Base-by-base conservation (phyloP, 2,888 invertebrate species). In the Autographa pulchrina region DNA sequence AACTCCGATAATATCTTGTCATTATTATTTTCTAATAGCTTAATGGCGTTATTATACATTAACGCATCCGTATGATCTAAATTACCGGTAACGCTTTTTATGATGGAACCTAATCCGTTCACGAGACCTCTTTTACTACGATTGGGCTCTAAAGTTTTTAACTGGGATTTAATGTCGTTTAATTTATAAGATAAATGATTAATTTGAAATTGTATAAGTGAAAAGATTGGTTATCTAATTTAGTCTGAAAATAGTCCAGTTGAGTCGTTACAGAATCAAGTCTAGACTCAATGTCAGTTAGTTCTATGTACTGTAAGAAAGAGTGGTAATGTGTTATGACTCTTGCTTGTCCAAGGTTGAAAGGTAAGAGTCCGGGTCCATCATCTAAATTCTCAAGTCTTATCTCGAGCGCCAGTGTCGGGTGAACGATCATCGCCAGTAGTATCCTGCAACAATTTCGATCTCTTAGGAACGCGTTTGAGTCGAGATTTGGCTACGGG, bases 291-390 rank as follows among this genome's bases (percentile, higher is more conserved):
- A 70, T 18, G 5, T 71, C 48, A 14, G 18, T n/a, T 8, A 66
- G 13, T 1, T 66, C 7, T 9, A 70, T 58, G 35, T 62, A 62
- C 14, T 64, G 41, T 6, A 64, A 16, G 3, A 72, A 68, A 0
- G 67, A 43, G 5, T 72, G 68, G 7, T 72, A 41, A 32, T 32
- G 54, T 0, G 61, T 48, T 0, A 48, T 56, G 7, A 61, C 25
- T 25, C 38, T 64, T 0, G 48, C n/a, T 38, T 43, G n/a, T 38
- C 64, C 62, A 14, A 68, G n/a, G 1, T 38, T 38, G 9, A 65
- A 65, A 9, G 65, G 64, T 0, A 48, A 7, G 0, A 48, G 0
- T 11, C 48, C 48, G 5, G 48, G 48, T 0, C 48, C 48, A 5
- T 48, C n/a, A 2, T n/a, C n/a, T 0, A 48, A 16, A 7, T 4